These are phyloP conservation scores for Metacarcinus magister DNA, from an alignment of 2,888 invertebrate genomes.

Conservation along the genomic window DNA sequence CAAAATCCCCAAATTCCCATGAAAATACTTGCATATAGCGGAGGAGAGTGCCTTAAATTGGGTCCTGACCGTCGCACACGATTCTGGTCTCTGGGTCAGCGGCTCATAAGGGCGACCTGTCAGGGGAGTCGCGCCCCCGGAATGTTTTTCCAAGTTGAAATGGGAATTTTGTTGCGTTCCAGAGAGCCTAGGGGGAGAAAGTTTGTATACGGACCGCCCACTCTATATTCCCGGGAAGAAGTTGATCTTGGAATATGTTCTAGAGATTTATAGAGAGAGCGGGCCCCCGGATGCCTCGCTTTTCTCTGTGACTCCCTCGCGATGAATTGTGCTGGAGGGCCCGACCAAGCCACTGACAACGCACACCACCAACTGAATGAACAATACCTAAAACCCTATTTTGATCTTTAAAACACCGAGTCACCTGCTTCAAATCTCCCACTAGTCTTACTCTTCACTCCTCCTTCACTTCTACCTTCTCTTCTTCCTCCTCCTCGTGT, in stretches of 20 bases:
- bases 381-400: not conserved
- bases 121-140: slow-evolving; percentile 68
- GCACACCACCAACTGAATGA: not conserved
- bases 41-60: slow-evolving; percentile 82
- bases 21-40: slow-evolving; percentile 82
- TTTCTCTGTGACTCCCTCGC: slow-evolving; percentile 60
- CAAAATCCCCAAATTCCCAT: slow-evolving; percentile 82
- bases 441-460: not conserved
- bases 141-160: slow-evolving; percentile 81
- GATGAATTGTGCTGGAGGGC: slow-evolving; percentile 5
- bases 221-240: slow-evolving; percentile 81
- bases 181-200: slow-evolving; percentile 80
- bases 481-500: slow-evolving; percentile 1
- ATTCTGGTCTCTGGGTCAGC: slow-evolving; percentile 75
- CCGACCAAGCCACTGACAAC: not conserved
- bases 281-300: slow-evolving; percentile 12
- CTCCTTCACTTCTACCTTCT: not conserved
- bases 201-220: slow-evolving; percentile 81
- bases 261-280: slow-evolving; percentile 78
- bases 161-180: slow-evolving; percentile 82
- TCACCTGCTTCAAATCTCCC: not conserved
- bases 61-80: slow-evolving; percentile 70
- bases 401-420: not conserved
- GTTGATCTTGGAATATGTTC: slow-evolving; percentile 82
- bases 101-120: slow-evolving; percentile 69